Evolutionary conservation across 1,140 invertebrate genomes (phyloP), one percentile per base, ranked within the genome.

Genomic region (Drusus annulatus): DNA sequence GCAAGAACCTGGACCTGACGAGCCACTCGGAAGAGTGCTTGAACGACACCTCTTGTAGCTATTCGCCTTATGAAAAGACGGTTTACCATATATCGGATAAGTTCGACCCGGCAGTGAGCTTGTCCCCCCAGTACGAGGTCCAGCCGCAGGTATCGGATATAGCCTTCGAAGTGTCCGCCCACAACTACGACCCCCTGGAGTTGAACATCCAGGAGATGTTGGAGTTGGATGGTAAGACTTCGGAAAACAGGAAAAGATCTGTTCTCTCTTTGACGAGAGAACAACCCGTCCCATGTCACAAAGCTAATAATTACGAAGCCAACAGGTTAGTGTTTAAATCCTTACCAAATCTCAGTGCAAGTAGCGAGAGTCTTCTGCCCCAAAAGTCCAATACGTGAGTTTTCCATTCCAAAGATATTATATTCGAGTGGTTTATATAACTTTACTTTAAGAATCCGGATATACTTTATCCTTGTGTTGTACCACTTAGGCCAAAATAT

Each of bases 321-420:
- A 80, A 84, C 71, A 78, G 71, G 68, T 80, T 76, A 75, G 90
- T 86, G 81, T 91, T 91, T 84, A 91, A 91, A 84, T 93, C 92
- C 83, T 89, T 93, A 87, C 92, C 92, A 87, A 93, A 93, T 89
- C 88, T 93, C 86, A 92, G 91, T 87, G 91, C 92, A 83, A 91
- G 90, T 86, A 91, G 91, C 86, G 92, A 93, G 86, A 91, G 89
- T 84, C 88, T 93, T 81, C 91, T 92, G 74, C 94, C 85, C 3
- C 71, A 81, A 45, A 81, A 81, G 52, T 25, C 77, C 28, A 77
- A 17, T 52, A 79, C 79, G 21, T 83, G 82, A 80, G 77, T 54
- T 23, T 17, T 69, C 21, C 65, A 45, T 68, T 68, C 31, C 63
- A 68, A 45, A 68, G 16, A 69, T 45, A 6, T 50, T 69, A 15